Conservation (phyloP, 2,888 invertebrate species). For the Norana najaformis region DNA sequence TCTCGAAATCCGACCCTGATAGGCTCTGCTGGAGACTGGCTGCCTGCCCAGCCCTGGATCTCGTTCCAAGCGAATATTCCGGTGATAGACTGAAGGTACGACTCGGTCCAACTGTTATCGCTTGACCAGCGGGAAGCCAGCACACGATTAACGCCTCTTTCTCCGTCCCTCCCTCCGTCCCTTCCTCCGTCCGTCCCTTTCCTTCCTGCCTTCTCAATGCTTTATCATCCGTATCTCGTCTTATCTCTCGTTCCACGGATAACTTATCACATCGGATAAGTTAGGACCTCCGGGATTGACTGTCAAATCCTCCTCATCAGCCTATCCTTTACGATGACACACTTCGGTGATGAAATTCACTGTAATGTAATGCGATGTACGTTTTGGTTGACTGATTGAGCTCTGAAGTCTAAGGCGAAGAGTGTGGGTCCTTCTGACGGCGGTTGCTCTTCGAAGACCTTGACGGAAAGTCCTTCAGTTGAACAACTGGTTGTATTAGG, state of each 20-base stretch:
- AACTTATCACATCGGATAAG: neutral
- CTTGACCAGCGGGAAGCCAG: neutral
- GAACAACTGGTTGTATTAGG: too few species aligned
- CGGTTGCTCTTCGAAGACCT: too few species aligned
- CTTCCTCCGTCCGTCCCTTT: too few species aligned
- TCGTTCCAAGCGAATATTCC: neutral
- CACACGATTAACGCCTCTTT: neutral
- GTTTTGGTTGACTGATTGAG: too few species aligned
- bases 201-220: neutral
- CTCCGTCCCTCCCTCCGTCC: too few species aligned
- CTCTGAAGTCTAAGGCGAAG: too few species aligned
- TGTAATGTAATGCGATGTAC: neutral
- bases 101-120: neutral
- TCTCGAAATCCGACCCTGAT: neutral
- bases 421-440: too few species aligned
- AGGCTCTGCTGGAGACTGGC: neutral
- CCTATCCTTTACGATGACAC: neutral
- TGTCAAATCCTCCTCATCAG: neutral
- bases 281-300: neutral
- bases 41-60: neutral
- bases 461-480: too few species aligned
- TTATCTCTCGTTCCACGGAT: too few species aligned
- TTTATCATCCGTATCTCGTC: neutral
- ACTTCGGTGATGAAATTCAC: neutral
- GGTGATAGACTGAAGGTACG: neutral